Percentiles rank a stretch among this genome's conserved stretches.
phyloP scores from a whole-genome alignment of 1,140 invertebrate genomes.

The Bombus waltoni region DNA sequence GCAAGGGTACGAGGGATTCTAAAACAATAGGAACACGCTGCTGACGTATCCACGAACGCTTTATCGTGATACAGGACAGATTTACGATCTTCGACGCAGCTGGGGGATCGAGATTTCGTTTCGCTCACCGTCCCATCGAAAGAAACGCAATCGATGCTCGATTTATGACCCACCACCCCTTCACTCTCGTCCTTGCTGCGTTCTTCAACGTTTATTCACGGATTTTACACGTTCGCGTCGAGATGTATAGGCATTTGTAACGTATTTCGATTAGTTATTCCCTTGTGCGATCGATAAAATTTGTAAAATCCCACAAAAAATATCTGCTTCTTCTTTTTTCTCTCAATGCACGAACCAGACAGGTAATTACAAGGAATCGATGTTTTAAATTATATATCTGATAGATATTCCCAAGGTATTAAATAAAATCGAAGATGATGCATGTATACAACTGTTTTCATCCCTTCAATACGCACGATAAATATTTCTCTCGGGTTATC shows the following conservation, averaged over 20 bases:
- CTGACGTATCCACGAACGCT: slow-evolving; percentile 17
- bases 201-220: background rate
- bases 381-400: too few relatives aligned
- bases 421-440: too few relatives aligned
- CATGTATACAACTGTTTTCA: background rate
- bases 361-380: too few relatives aligned
- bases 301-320: background rate
- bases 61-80: slow-evolving; percentile 45
- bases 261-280: background rate
- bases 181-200: background rate
- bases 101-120: slow-evolving; percentile 24
- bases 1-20: slow-evolving; percentile 1
- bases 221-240: background rate
- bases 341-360: background rate
- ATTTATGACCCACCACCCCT: background rate
- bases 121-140: background rate
- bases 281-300: background rate
- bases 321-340: background rate
- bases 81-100: slow-evolving; percentile 35
- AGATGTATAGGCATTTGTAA: background rate
- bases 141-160: slow-evolving; percentile 20
- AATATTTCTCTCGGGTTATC: background rate
- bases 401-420: too few relatives aligned
- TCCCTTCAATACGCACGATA: background rate
- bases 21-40: slow-evolving; percentile 40